phyloP scores from a whole-genome alignment of 1,140 invertebrate genomes.

The Trigoniulus corallinus region DNA sequence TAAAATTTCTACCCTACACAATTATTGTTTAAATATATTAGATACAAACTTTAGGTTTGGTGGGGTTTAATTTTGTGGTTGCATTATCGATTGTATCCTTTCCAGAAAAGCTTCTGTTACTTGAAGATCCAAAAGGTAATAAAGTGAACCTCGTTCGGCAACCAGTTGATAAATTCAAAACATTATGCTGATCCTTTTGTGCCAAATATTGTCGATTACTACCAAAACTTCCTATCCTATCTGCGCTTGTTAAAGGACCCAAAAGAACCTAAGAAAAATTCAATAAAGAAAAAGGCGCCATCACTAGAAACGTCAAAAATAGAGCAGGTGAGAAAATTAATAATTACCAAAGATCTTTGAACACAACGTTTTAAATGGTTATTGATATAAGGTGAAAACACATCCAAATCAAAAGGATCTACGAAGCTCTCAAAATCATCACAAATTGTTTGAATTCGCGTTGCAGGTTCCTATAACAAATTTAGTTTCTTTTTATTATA shows the following conservation, averaged over 20 bases:
- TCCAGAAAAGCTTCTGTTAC: not conserved
- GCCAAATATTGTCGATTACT: not conserved
- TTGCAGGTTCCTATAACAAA: slow-evolving; percentile 16
- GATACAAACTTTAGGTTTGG: no score
- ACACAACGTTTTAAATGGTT: slow-evolving; percentile 54
- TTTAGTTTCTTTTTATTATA: slow-evolving; percentile 4
- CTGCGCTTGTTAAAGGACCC: not conserved
- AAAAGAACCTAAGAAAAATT: slow-evolving; percentile 3
- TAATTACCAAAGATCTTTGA: slow-evolving; percentile 46
- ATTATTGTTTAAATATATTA: no score
- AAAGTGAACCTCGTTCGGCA: slow-evolving; percentile 21
- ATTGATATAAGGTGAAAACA: slow-evolving; percentile 66
- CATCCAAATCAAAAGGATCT: slow-evolving; percentile 83
- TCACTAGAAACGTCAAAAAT: not conserved
- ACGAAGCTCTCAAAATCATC: slow-evolving; percentile 55
- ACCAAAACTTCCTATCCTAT: not conserved
- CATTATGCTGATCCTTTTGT: slow-evolving; percentile 25
- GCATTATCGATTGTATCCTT: no score
- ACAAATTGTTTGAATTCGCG: slow-evolving; percentile 42
- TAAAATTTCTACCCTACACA: no score
- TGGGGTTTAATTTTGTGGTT: no score
- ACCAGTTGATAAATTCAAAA: slow-evolving; percentile 18
- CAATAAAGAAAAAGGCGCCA: not conserved
- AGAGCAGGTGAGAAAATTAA: not conserved
- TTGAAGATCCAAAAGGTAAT: slow-evolving; percentile 17